phyloP scores from a whole-genome alignment of 2,888 invertebrate species.

The Pecten maximus region DNA sequence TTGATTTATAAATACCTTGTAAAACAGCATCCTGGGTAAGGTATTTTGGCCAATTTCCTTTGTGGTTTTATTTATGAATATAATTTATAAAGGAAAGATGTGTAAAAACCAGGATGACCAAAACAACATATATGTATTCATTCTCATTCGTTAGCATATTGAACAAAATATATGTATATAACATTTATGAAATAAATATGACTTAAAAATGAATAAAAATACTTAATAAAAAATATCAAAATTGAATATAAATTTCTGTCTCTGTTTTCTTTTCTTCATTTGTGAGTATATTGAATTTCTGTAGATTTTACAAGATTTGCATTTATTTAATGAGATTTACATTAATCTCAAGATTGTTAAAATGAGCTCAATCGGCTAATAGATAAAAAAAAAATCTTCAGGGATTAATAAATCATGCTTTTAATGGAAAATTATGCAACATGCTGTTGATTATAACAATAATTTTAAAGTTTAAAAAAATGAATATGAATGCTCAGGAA shows the following conservation, averaged over 20 bases:
- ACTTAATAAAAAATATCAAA: constrained; percentile 34
- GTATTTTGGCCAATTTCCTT: neutral
- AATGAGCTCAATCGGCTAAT: no score
- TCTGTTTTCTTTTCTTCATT: neutral
- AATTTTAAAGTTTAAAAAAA: no score
- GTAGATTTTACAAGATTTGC: no score
- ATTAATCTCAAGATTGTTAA: no score
- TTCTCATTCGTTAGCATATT: constrained; percentile 2
- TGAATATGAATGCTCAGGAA: no score
- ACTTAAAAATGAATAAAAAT: constrained; percentile 3
- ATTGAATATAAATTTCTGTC: neutral
- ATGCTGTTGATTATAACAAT: no score
- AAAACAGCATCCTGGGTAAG: neutral
- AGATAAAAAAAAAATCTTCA: no score
- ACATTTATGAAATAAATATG: constrained; percentile 35
- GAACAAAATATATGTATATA: constrained; percentile 34
- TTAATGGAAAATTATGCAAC: no score
- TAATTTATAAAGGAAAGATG: neutral
- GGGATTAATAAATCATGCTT: no score
- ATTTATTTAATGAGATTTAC: no score
- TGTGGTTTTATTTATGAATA: neutral
- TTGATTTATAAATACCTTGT: neutral
- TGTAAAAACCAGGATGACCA: neutral
- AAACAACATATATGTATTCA: neutral
- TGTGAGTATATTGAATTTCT: neutral